Evolutionary conservation across 2,113 vertebrate genomes (phyloP).

Genomic region (Perca flavescens): DNA sequence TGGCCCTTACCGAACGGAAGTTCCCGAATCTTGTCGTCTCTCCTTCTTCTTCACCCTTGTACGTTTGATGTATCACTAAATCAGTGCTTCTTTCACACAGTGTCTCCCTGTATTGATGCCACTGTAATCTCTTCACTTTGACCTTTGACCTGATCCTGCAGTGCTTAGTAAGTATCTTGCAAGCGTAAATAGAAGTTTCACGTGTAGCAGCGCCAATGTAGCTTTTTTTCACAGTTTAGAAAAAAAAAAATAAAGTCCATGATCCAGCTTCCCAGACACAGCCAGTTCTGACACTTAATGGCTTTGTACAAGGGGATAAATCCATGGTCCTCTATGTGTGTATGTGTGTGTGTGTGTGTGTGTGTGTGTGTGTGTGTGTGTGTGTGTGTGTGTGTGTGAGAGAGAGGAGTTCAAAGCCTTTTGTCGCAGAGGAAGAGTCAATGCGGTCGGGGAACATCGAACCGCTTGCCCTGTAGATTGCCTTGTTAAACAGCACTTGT

Average conservation of each 20-base stretch:
- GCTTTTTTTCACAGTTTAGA: slow-evolving; percentile 30
- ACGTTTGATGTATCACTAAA: neutral
- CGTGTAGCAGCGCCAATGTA: neutral
- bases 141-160: slow-evolving; percentile 6
- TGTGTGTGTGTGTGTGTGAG: slow-evolving; percentile 2
- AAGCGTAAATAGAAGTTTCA: slow-evolving; percentile 37
- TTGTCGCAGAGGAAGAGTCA: slow-evolving; percentile 53
- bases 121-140: neutral
- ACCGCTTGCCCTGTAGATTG: slow-evolving; percentile 65
- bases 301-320: slow-evolving; percentile 48
- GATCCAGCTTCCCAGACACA: slow-evolving; percentile 57
- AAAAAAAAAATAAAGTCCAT: slow-evolving; percentile 29
- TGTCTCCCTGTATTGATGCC: neutral
- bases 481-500: slow-evolving; percentile 75
- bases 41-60: too few species aligned
- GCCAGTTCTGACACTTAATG: slow-evolving; percentile 62
- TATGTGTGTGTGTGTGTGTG: neutral
- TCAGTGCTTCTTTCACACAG: neutral
- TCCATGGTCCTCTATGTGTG: slow-evolving; percentile 19
- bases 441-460: slow-evolving; percentile 61
- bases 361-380: too few species aligned
- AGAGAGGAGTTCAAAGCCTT: slow-evolving; percentile 57
- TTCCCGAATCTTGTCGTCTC: too few species aligned
- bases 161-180: slow-evolving; percentile 28
- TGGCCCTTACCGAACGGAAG: too few species aligned